phyloP scores from a whole-genome alignment of 2,797 vertebrate species.

The Gallinago solitaria region DNA sequence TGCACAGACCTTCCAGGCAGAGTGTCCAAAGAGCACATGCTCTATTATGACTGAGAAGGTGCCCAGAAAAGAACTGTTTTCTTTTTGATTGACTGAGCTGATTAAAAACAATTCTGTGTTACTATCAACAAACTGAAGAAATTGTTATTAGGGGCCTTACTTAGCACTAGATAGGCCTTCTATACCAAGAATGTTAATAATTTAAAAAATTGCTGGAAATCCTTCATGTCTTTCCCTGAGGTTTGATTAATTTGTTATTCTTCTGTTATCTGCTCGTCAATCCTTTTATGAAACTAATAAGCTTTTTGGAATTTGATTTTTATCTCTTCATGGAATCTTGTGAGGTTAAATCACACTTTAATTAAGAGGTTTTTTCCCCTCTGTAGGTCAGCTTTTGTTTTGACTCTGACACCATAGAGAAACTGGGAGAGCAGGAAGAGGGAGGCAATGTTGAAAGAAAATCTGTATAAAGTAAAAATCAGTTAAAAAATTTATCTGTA shows the following conservation, averaged over 20 bases:
- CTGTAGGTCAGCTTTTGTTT: conserved; percentile 27
- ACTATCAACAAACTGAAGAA: neutral
- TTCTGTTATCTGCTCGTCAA: conserved; percentile 13
- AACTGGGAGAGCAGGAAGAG: neutral
- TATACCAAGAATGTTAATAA: neutral
- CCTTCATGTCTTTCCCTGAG: conserved; percentile 8
- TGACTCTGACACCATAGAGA: neutral
- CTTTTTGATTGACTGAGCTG: neutral
- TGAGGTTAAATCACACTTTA: conserved; percentile 13
- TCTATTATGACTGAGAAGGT: neutral
- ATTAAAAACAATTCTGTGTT: neutral
- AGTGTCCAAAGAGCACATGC: neutral
- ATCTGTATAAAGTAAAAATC: neutral
- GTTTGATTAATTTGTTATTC: conserved; percentile 49
- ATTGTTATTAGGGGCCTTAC: neutral
- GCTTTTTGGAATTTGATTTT: conserved; percentile 13
- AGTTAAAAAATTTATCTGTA: neutral
- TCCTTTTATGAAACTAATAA: conserved; percentile 7
- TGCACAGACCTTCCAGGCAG: neutral
- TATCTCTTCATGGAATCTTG: conserved; percentile 21
- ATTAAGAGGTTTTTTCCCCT: neutral
- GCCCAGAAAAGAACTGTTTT: conserved; percentile 1
- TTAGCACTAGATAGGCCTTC: neutral
- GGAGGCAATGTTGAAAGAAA: neutral
- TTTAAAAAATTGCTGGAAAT: neutral